Conservation (phyloP, 2,888 invertebrate species). For the Alloplasta piceator region DNA sequence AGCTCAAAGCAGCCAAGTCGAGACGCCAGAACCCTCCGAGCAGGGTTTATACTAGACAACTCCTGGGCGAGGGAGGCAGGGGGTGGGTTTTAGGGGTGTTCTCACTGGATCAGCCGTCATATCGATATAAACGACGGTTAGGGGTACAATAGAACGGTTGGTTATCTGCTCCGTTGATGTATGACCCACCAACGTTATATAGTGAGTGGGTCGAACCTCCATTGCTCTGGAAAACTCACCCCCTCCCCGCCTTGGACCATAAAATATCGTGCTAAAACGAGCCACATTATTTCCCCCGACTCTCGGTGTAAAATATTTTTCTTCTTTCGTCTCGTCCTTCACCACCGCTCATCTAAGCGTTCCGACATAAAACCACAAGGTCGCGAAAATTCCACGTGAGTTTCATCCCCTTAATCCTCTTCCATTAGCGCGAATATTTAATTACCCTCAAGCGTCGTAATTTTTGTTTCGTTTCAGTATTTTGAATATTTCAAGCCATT, state of each 20-base stretch:
- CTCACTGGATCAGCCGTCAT: slow-evolving; percentile 70
- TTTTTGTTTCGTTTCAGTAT: neutral
- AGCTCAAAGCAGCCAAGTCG: neutral
- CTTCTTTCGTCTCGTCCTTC: slow-evolving; percentile 25
- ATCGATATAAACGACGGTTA: slow-evolving; percentile 73
- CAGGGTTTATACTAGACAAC: slow-evolving; percentile 25
- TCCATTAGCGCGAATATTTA: slow-evolving; percentile 7
- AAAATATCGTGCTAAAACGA: slow-evolving; percentile 67
- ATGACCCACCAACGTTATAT: slow-evolving; percentile 56
- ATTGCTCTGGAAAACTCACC: slow-evolving; percentile 29
- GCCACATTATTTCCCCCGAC: slow-evolving; percentile 68
- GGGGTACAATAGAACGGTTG: slow-evolving; percentile 72
- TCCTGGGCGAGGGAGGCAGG: neutral
- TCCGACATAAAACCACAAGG: neutral
- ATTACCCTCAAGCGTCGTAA: slow-evolving; percentile 6
- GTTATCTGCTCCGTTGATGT: slow-evolving; percentile 73
- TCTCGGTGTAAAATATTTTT: slow-evolving; percentile 67
- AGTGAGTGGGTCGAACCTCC: slow-evolving; percentile 51
- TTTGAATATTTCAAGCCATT: no score
- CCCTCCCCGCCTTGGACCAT: slow-evolving; percentile 49
- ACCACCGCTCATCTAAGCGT: neutral
- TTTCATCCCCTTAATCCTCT: slow-evolving; percentile 12
- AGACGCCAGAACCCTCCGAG: slow-evolving; percentile 10
- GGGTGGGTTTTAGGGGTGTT: slow-evolving; percentile 33
- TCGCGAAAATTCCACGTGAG: neutral